Evolutionary conservation across 2,888 invertebrate genomes (phyloP).

Genomic region (Tetrapedia diversipes): DNA sequence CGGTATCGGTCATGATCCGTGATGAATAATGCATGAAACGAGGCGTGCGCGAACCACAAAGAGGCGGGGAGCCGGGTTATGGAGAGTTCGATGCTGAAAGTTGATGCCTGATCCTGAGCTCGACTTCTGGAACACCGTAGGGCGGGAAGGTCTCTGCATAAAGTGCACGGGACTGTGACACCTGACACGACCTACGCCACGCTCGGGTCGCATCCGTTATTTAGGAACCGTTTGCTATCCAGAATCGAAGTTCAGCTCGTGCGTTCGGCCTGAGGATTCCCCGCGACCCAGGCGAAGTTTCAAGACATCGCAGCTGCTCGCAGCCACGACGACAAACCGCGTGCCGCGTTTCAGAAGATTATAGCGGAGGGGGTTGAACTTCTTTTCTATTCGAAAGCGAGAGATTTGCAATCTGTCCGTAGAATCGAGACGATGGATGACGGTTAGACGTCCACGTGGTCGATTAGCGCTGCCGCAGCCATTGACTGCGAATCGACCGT

Average conservation of each 20-base stretch:
- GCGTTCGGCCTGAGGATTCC: not conserved
- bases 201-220: conserved; percentile 32
- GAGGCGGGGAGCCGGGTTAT: conserved; percentile 9
- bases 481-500: no score
- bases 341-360: not conserved
- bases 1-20: conserved; percentile 79
- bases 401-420: no score
- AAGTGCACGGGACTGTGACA: conserved; percentile 60
- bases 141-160: conserved; percentile 36
- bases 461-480: no score
- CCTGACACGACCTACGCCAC: conserved; percentile 48
- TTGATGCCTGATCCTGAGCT: conserved; percentile 32
- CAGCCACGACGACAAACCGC: not conserved
- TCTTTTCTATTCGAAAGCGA: no score
- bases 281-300: conserved; percentile 1
- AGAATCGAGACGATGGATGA: no score
- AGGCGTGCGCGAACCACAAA: conserved; percentile 16
- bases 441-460: no score
- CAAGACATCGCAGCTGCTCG: not conserved
- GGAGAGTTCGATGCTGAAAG: conserved; percentile 43
- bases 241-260: not conserved
- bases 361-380: no score
- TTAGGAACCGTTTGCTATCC: conserved; percentile 38
- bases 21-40: conserved; percentile 79
- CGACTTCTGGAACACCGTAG: not conserved